These are phyloP conservation scores for Lycocerus yunnanus DNA, from an alignment of 2,888 invertebrate genomes.

Conservation along the genomic window DNA sequence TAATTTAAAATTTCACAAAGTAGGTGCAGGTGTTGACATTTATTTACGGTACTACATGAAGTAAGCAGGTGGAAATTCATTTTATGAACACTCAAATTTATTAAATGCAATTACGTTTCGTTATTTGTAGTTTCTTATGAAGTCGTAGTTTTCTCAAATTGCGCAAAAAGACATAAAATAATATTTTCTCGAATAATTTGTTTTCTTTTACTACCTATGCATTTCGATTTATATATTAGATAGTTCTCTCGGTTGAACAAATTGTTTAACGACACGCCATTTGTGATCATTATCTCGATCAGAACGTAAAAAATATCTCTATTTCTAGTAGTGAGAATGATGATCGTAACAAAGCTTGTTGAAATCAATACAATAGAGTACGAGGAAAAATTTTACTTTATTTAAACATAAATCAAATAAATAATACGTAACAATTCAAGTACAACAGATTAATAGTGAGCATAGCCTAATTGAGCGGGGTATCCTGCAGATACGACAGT, in stretches of 20 bases:
- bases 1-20: not conserved
- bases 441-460: not conserved
- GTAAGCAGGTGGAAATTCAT: not conserved
- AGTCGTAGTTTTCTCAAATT: not conserved
- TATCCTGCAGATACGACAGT: slow-evolving; percentile 27
- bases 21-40: not conserved
- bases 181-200: not conserved
- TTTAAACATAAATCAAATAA: not conserved
- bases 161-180: not conserved
- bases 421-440: not conserved
- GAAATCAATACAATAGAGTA: not conserved
- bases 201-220: not conserved
- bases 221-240: not conserved
- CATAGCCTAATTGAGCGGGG: slow-evolving; percentile 24
- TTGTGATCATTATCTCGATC: not conserved
- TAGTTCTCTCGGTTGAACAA: not conserved
- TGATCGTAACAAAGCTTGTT: not conserved
- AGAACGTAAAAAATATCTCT: not conserved
- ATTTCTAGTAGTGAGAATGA: not conserved
- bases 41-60: not conserved
- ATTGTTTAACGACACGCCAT: not conserved
- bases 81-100: not conserved
- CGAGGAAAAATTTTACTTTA: not conserved
- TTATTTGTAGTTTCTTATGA: not conserved
- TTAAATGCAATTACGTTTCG: not conserved